Percentiles rank a stretch among this genome's conserved stretches.
These are phyloP conservation scores for Styela plicata DNA, from an alignment of 23 tunicate species.

Conservation along the genomic window DNA sequence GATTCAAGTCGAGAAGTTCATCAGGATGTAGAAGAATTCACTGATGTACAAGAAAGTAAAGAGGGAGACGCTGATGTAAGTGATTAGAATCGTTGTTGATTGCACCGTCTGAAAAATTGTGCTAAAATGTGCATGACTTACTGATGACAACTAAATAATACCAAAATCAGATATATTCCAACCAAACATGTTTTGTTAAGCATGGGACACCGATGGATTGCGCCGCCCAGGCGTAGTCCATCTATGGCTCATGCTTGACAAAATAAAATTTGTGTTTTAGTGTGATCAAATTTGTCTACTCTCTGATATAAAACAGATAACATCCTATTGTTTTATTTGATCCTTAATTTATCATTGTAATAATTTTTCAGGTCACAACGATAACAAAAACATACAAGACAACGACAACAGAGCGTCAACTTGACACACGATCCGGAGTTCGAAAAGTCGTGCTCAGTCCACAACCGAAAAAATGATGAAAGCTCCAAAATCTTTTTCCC, in stretches of 20 bases:
- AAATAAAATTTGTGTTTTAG: neutral
- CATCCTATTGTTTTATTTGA: too few relatives aligned
- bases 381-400: slow-evolving; percentile 84
- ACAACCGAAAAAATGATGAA: slow-evolving; percentile 12
- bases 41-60: slow-evolving; percentile 77
- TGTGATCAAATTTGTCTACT: neutral
- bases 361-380: slow-evolving; percentile 76
- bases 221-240: too few relatives aligned
- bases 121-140: too few relatives aligned
- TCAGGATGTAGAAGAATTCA: slow-evolving; percentile 60
- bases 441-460: slow-evolving; percentile 29
- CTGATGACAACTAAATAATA: too few relatives aligned
- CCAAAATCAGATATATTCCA: neutral
- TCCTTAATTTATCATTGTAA: too few relatives aligned
- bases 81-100: too few relatives aligned
- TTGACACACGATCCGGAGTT: slow-evolving; percentile 64
- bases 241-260: too few relatives aligned
- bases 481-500: neutral
- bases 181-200: too few relatives aligned
- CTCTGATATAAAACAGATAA: neutral
- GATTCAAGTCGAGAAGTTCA: slow-evolving; percentile 63
- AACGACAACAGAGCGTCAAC: slow-evolving; percentile 73
- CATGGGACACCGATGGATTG: too few relatives aligned
- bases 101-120: too few relatives aligned
- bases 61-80: slow-evolving; percentile 94